These are phyloP conservation scores for Unio delphinus DNA, from an alignment of 2,888 invertebrate genomes.

Conservation along the genomic window DNA sequence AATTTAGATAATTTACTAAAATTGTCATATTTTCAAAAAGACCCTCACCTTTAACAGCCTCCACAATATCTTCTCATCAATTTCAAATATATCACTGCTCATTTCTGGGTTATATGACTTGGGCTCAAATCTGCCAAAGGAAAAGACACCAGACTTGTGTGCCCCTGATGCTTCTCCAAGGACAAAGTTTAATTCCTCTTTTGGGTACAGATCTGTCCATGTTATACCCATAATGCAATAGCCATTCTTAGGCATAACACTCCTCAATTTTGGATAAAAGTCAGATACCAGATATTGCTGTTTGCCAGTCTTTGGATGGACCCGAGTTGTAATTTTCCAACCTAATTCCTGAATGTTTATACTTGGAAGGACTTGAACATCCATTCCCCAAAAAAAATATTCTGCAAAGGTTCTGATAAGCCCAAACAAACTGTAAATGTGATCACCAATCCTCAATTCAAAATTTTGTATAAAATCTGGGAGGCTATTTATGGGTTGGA, in stretches of 20 bases:
- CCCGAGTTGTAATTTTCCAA: slow-evolving; percentile 51
- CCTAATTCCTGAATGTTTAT: slow-evolving; percentile 36
- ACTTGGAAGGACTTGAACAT: slow-evolving; percentile 45
- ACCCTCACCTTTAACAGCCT: slow-evolving; percentile 59
- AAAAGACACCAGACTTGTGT: slow-evolving; percentile 55
- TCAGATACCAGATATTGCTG: slow-evolving; percentile 58
- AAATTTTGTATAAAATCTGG: slow-evolving; percentile 58
- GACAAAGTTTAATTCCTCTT: slow-evolving; percentile 65
- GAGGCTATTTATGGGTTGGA: slow-evolving; percentile 61
- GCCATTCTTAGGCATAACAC: slow-evolving; percentile 54
- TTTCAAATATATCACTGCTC: slow-evolving; percentile 43
- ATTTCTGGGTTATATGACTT: slow-evolving; percentile 44
- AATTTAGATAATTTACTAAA: no score
- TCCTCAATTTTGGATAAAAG: slow-evolving; percentile 49
- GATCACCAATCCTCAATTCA: slow-evolving; percentile 25
- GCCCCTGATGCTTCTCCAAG: slow-evolving; percentile 60
- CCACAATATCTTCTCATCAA: slow-evolving; percentile 59
- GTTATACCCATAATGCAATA: slow-evolving; percentile 62
- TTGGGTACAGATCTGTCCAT: slow-evolving; percentile 68
- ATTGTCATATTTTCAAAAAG: not conserved
- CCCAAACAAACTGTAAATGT: slow-evolving; percentile 41
- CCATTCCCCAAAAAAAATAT: slow-evolving; percentile 58
- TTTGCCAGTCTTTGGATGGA: slow-evolving; percentile 54
- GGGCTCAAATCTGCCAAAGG: slow-evolving; percentile 66
- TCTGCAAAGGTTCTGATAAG: slow-evolving; percentile 56